Conservation (phyloP, 2,888 invertebrate genomes). For the Gastrophysa polygoni region DNA sequence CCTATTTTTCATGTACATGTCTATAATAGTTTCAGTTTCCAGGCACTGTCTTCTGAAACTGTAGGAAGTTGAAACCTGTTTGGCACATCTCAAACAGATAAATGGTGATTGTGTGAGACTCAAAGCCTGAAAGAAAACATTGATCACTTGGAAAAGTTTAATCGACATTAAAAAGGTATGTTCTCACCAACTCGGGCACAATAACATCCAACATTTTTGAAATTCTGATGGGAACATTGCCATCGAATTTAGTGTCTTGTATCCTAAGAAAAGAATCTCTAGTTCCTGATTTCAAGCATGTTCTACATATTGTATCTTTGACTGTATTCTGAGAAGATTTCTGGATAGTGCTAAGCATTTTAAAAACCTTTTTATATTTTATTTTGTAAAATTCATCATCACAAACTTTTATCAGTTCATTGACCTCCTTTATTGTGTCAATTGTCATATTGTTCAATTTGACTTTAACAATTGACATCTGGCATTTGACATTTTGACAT, state of each 20-base stretch:
- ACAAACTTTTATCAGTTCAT: background rate
- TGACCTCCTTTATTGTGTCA: background rate
- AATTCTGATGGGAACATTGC: slow-evolving; percentile 15
- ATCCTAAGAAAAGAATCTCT: slow-evolving; percentile 10
- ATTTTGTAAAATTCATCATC: background rate
- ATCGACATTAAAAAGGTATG: background rate
- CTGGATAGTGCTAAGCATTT: background rate
- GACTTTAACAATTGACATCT: too few relatives aligned
- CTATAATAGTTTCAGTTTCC: slow-evolving; percentile 33
- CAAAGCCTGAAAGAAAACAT: slow-evolving; percentile 30
- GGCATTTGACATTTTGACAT: too few relatives aligned
- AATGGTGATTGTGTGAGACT: slow-evolving; percentile 33
- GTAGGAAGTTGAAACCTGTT: slow-evolving; percentile 25
- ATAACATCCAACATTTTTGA: slow-evolving; percentile 24
- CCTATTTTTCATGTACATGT: slow-evolving; percentile 27
- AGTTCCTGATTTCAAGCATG: slow-evolving; percentile 21
- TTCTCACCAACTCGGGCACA: slow-evolving; percentile 30
- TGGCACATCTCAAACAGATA: slow-evolving; percentile 31
- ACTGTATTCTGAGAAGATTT: background rate
- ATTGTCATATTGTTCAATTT: background rate
- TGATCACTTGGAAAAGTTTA: background rate
- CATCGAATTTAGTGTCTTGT: slow-evolving; percentile 15
- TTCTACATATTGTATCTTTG: slow-evolving; percentile 22
- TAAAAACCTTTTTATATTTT: background rate
- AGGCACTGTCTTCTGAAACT: slow-evolving; percentile 35